Base-by-base conservation (phyloP, 2,888 invertebrate species). In the Xanthia togata region DNA sequence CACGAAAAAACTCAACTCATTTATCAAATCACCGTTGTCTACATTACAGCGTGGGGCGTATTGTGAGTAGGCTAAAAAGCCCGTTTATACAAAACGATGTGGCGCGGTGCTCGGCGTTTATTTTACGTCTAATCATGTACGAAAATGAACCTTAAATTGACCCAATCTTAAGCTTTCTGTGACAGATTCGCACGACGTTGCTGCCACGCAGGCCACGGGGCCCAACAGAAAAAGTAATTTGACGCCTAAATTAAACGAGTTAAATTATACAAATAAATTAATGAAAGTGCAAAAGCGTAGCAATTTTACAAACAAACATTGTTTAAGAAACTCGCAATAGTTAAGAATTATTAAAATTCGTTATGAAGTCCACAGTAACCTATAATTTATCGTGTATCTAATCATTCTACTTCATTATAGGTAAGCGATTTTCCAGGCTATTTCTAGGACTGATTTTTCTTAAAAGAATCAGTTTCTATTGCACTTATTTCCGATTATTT, bases 11-110 rank as follows among this genome's bases (percentile, higher is more conserved):
- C 93, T 93, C 93, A 86, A 90, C 92, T 94, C 94, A 94, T 95
- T 95, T 94, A 95, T 94, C 94, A 95, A 95, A 94, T 94, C 93
- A 94, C 93, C 92, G 94, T 93, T 94, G 94, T 94, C 94, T 94
- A 94, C 94, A 94, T 94, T 93, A 94, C 92, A 90, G 92, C 89
- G 90, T 86, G 89, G 91, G 91, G 90, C 92, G 92, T 93, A 93
- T 94, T 94, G 93, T 94, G 93, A 94, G 90, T 89, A 91, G 92
- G 94, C 93, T 94, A 93, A 94, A 94, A 94, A 94, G 94, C 93
- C 92, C 92, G 90, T 92, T 90, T 91, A 91, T 90, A 91, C 91
- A 93, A 93, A 94, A 92, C 90, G 92, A 87, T 53, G 70, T 70
- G 73, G 76, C 87, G 86, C 89, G 88, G 84, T 89, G 90, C 89